These are phyloP conservation scores for Centropus unirufus DNA, from an alignment of 2,113 vertebrate genomes.

Conservation along the genomic window DNA sequence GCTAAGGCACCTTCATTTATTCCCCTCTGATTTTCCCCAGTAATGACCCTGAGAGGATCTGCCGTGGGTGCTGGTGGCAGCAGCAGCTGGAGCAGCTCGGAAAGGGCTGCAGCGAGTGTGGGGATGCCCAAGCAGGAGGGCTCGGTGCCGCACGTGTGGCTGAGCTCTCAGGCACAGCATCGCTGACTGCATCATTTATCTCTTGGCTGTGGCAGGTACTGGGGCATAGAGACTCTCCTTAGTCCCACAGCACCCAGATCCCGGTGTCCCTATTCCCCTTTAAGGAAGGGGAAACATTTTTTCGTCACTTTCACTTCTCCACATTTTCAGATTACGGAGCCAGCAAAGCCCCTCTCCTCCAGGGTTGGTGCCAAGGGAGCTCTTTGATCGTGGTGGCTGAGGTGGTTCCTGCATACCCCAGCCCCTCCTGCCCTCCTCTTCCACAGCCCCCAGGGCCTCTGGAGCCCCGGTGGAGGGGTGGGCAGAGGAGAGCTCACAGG, in stretches of 20 bases:
- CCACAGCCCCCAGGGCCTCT: not conserved
- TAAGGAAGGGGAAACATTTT: too few species aligned
- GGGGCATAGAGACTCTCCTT: not conserved
- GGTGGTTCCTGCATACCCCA: not conserved
- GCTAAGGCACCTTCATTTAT: accelerated
- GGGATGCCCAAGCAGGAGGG: not conserved
- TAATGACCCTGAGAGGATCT: not conserved
- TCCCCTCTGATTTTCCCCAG: not conserved
- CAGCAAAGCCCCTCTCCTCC: not conserved
- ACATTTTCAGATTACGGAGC: not conserved
- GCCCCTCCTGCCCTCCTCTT: not conserved
- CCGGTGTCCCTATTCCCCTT: accelerated
- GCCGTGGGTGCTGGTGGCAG: not conserved
- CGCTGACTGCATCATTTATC: too few species aligned
- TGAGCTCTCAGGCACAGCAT: not conserved
- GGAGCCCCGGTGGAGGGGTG: not conserved
- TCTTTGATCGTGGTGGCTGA: not conserved
- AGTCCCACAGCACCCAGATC: accelerated
- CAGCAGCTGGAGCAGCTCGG: not conserved
- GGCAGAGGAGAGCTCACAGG: not conserved
- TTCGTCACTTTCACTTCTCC: not conserved
- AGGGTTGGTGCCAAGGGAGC: not conserved
- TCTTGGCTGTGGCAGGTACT: accelerated
- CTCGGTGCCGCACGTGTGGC: accelerated
- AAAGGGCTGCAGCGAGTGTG: not conserved